Conservation (phyloP, 2,888 invertebrate genomes). For the Homarus gammarus region DNA sequence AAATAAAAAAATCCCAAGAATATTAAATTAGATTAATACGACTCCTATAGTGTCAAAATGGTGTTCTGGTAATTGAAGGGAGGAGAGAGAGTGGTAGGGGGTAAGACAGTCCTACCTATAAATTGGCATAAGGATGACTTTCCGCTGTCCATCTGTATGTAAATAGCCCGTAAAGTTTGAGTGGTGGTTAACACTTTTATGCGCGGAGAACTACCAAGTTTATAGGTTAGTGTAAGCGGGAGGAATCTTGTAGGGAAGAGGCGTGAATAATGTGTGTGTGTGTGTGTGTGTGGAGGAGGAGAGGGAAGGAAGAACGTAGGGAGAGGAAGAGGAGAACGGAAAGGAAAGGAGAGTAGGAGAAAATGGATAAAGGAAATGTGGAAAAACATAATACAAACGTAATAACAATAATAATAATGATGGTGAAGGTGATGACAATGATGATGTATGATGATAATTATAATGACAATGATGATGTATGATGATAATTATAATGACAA, state of each 20-base stretch:
- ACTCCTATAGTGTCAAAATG: constrained; percentile 16
- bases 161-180: constrained; percentile 48
- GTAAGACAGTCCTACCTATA: background rate
- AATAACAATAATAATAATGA: too few relatives aligned
- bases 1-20: background rate
- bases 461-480: too few relatives aligned
- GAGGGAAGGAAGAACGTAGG: background rate
- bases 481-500: too few relatives aligned
- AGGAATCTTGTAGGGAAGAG: background rate
- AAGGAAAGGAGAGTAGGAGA: background rate
- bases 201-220: background rate
- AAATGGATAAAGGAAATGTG: too few relatives aligned
- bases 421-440: too few relatives aligned
- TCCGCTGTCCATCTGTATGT: background rate
- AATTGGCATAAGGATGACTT: constrained; percentile 29
- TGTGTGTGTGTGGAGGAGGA: background rate
- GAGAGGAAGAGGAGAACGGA: too few relatives aligned
- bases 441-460: too few relatives aligned
- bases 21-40: background rate
- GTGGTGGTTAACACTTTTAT: constrained; percentile 43
- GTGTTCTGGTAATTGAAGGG: background rate
- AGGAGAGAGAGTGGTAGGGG: too few relatives aligned
- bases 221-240: background rate
- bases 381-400: too few relatives aligned
- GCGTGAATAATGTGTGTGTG: too few relatives aligned